Base-by-base conservation (phyloP, 1,140 invertebrate genomes). In the Pogonomyrmex barbatus region DNA sequence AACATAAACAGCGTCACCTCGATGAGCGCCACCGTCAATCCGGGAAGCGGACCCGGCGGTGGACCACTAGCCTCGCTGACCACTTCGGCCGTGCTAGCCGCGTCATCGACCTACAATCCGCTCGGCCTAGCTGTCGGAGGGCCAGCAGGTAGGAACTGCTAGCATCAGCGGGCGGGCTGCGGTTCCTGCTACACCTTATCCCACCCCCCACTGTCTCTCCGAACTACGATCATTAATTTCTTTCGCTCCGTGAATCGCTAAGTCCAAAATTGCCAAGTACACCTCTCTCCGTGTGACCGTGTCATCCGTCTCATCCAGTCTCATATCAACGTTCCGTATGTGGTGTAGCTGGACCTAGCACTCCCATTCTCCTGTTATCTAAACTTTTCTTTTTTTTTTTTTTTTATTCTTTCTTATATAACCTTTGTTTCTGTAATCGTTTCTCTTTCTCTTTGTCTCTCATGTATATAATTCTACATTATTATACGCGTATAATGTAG, bases 21-120 rank as follows among this genome's bases (percentile, higher is more conserved):
- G 63, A 92, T 94, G 71, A 91, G 87, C 85, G 85, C 91, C 85
- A 82, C 91, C 60, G 65, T 87, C 45, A 92, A 85, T 62, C 91
- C 90, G n/a, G 90, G 88, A 42, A 73, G 62, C 81, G 84, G 75
- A 54, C 63, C 77, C 24, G 67, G 77, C 84, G 87, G 91, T 24
- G 94, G 94, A 67, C 97, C 97, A 30, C 96, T 97, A 91, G 97
- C 97, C 81, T 97, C 97, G 89, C 96, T 97, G 90, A 96, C 97
- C 24, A 97, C 97, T 42, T 97, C 97, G 63, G 94, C 95, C 63
- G 97, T 97, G 78, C 96, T 97, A 90, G 94, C 95, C 79, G 95
- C 94, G 62, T 96, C 97, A 84, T 97, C 97, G 84, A 96, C 96
- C 68, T 98, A 98, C 96, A 98, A 97, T 96, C 97, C 97, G 89